These are phyloP conservation scores for Cheilosia vernalis DNA, from an alignment of 2,888 invertebrate genomes.

Conservation along the genomic window DNA sequence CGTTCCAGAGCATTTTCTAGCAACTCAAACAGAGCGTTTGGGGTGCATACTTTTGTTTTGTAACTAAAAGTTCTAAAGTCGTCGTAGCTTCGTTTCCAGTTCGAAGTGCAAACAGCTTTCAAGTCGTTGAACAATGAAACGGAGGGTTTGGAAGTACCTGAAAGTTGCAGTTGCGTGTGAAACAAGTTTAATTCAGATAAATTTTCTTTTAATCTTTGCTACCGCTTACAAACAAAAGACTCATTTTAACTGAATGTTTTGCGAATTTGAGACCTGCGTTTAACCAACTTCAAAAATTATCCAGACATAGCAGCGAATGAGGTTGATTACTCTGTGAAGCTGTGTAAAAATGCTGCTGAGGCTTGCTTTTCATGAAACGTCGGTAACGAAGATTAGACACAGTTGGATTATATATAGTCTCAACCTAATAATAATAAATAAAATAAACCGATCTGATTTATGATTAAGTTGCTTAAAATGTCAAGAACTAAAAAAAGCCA, in stretches of 20 bases:
- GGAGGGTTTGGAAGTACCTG: background rate
- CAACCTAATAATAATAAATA: too few relatives aligned
- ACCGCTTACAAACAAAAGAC: too few relatives aligned
- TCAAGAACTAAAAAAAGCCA: too few relatives aligned
- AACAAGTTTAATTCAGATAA: background rate
- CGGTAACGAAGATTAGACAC: too few relatives aligned
- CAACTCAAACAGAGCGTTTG: background rate
- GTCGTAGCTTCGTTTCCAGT: conserved; percentile 1
- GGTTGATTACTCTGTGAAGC: background rate
- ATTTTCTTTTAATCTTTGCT: too few relatives aligned
- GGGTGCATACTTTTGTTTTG: background rate
- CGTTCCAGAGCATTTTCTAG: background rate
- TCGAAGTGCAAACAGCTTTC: conserved; percentile 21
- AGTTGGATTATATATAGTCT: too few relatives aligned
- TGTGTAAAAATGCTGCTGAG: too few relatives aligned
- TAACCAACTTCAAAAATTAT: background rate
- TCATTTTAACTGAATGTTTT: too few relatives aligned
- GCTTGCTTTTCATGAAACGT: too few relatives aligned
- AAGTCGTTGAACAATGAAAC: conserved; percentile 6
- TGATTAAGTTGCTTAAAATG: too few relatives aligned
- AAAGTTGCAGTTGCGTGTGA: background rate
- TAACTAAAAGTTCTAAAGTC: conserved; percentile 22
- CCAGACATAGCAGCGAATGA: background rate
- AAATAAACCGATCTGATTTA: too few relatives aligned
- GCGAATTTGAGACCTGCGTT: too few relatives aligned